Evolutionary conservation across 2,888 invertebrate genomes (phyloP), one percentile per base, ranked within the genome.

Genomic region (Bugulina stolonifera): DNA sequence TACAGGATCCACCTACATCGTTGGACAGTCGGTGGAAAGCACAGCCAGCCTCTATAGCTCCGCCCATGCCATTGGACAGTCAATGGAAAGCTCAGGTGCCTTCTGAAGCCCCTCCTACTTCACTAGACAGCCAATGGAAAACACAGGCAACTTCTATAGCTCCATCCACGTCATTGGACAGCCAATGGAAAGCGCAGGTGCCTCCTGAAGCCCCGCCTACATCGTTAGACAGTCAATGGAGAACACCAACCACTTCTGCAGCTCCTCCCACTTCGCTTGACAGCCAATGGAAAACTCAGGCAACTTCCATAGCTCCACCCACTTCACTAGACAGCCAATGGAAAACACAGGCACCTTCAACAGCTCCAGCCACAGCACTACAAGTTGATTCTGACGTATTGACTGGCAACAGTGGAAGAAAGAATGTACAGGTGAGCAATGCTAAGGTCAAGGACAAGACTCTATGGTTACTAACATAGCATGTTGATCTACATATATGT

Each of bases 281-380:
- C 43, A 43, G 18, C 43, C 43, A 43, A 43, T 43, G 43, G 43
- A 43, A 43, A 18, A 10, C 43, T 43, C 43, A 43, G 43, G n/a
- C 2, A 3, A 14, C 64, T 34, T 3, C 14, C 32, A 14, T 32
- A 27, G 64, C 22, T 32, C 3, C 64, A 64, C 64, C 64, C 29
- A 2, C 34, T 14, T 64, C 64, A 14, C n/a, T 64, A 32, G 64
- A 64, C 64, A 64, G 64, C 32, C 64, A 29, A 32, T 64, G 64
- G 64, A 22, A 64, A 32, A 25, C 64, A 5, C 14, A 64, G 32
- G 25, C 64, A 29, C 10, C 27, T 14, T 5, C 57, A 3, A 5
- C 57, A 57, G 18, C 3, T 10, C 64, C 18, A 10, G 10, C 64
- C 18, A 27, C 29, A 64, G n/a, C n/a, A n/a, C n/a, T n/a, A n/a